phyloP scores from a whole-genome alignment of 92 coral and sea anemone genomes.

The Siderastrea radians region DNA sequence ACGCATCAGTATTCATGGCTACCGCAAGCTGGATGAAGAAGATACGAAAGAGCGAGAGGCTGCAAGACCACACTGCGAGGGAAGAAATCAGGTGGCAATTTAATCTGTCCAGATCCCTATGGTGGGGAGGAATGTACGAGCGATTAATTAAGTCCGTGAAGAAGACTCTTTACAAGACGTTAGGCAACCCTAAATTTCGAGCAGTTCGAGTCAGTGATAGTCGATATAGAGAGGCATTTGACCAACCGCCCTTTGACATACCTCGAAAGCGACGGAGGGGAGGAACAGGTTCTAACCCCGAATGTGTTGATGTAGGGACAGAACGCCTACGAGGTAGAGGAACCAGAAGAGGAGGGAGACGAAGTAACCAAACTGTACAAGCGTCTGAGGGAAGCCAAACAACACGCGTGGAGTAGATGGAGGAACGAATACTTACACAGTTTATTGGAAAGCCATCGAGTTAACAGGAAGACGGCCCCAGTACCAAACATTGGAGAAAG shows the following conservation, averaged over 20 bases:
- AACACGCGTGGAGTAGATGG: constrained; percentile 30
- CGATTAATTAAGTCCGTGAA: constrained; percentile 52
- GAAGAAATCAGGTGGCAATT: constrained; percentile 61
- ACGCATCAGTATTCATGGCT: constrained; percentile 63
- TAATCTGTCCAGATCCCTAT: constrained; percentile 62
- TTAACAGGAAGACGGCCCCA: constrained; percentile 34
- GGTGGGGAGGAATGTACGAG: constrained; percentile 73
- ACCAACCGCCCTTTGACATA: constrained; percentile 71
- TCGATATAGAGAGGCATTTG: constrained; percentile 57
- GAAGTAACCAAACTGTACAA: constrained; percentile 8
- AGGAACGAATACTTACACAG: constrained; percentile 51
- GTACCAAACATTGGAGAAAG: constrained; percentile 59
- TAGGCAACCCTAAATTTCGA: constrained; percentile 49
- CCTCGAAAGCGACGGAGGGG: constrained; percentile 58
- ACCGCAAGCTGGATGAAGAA: constrained; percentile 55
- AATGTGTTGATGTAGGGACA: constrained; percentile 53
- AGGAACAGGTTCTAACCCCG: constrained; percentile 51
- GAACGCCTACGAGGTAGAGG: constrained; percentile 22
- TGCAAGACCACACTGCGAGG: constrained; percentile 56
- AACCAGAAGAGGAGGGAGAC: constrained; percentile 35
- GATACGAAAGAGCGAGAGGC: constrained; percentile 52
- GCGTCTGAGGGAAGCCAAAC: constrained; percentile 27
- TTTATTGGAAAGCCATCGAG: constrained; percentile 62
- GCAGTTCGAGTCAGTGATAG: constrained; percentile 5
- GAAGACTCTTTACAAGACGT: constrained; percentile 67